Evolutionary conservation across 2,113 vertebrate species (phyloP).

Genomic region (Ginglymostoma cirratum): DNA sequence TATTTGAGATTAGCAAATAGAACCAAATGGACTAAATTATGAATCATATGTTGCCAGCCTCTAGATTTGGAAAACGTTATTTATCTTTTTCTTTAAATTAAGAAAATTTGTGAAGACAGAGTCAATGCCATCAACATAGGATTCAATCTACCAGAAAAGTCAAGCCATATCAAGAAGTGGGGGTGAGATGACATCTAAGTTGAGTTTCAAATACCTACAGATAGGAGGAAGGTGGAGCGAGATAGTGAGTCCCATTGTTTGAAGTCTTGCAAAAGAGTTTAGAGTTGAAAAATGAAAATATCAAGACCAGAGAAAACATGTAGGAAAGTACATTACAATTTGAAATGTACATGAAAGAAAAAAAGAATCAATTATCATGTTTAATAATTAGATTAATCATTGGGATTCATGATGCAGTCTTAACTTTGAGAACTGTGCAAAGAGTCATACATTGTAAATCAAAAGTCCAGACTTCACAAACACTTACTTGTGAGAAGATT

Average conservation of each 20-base stretch:
- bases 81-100: not conserved
- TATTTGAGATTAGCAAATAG: too few species aligned
- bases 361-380: not conserved
- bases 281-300: not conserved
- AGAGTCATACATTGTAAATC: not conserved
- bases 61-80: not conserved
- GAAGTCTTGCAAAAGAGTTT: not conserved
- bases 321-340: not conserved
- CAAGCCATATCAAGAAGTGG: not conserved
- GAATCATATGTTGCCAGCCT: too few species aligned
- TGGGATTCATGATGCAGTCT: not conserved
- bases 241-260: not conserved
- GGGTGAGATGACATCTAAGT: not conserved
- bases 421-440: not conserved
- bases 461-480: not conserved
- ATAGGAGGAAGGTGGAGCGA: not conserved
- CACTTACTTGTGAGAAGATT: not conserved
- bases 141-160: not conserved
- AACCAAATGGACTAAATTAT: too few species aligned
- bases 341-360: not conserved
- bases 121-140: not conserved
- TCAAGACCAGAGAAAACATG: not conserved
- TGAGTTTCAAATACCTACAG: not conserved
- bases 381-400: not conserved
- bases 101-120: not conserved